Evolutionary conservation across 2,888 invertebrate species (phyloP), one percentile per base, ranked within the genome.

Genomic region (Myopa testacea): DNA sequence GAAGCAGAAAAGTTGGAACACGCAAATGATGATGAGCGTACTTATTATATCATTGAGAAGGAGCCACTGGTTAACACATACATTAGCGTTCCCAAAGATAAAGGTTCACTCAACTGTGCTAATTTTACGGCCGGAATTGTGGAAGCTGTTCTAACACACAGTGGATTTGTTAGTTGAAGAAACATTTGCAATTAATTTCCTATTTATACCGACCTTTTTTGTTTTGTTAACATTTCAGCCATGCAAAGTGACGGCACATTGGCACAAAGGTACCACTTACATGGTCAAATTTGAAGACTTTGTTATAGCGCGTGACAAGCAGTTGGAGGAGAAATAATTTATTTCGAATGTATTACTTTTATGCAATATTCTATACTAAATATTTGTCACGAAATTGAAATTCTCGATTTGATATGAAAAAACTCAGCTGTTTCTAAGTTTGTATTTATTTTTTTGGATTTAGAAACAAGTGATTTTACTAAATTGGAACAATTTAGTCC

Each of bases 231-330:
- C 81, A 72, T 93, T 94, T 80, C 91, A 99, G 98, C 95, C 98
- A 4, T 97, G 98, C 63, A 98, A 98, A 91, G 99, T 99, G 8
- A 95, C 98, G 0, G 98, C 98, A 0, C 98, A 99, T 89, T 99
- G 98, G 98, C 99, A 99, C 89, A 98, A 99, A 89, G 99, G 98
- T 62, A 99, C 99, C 10, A 98, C 99, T 0, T 99, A 98, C 88
- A 98, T 99, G 96, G 97, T 99, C 10, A 97, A 98, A 90, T 98
- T 98, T 90, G 98, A 98, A 83, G 98, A 98, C 87, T 93, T 94
- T 52, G 98, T 98, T 74, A 95, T 98, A 83, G 91, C 94, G 4
- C 92, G 98, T 84, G 98, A 98, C 87, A 98, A 97, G 88, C 95
- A 96, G 84, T 90, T 97, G 80, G 98, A 98, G 90, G 96, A 96